Evolutionary conservation across 2,888 invertebrate species (phyloP).

Genomic region (Caenorhabditis becei): DNA sequence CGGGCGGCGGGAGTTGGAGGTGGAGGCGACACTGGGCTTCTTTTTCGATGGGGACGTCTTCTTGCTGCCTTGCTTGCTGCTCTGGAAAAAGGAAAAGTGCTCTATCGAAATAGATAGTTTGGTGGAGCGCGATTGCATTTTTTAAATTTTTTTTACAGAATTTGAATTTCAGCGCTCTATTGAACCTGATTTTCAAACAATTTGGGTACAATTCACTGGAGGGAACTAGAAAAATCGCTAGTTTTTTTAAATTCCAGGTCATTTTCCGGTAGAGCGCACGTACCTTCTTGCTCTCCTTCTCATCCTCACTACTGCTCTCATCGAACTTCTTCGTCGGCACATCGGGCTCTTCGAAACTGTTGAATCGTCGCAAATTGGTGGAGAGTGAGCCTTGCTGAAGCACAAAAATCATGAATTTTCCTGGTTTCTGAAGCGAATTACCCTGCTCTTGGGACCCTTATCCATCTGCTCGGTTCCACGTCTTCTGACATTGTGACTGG

Average conservation of each 20-base stretch:
- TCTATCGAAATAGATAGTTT: too few relatives aligned
- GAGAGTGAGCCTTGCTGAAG: constrained; percentile 56
- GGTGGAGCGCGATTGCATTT: too few relatives aligned
- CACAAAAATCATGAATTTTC: too few relatives aligned
- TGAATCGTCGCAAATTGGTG: constrained; percentile 28
- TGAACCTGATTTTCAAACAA: too few relatives aligned
- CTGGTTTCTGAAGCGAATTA: not conserved
- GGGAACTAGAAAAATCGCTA: too few relatives aligned
- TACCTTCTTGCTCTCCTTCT: constrained; percentile 51
- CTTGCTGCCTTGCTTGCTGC: constrained; percentile 54
- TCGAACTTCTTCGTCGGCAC: constrained; percentile 64
- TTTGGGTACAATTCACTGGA: too few relatives aligned
- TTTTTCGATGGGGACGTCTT: constrained; percentile 45
- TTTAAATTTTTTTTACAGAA: too few relatives aligned
- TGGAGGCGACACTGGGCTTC: constrained; percentile 3
- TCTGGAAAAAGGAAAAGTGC: too few relatives aligned
- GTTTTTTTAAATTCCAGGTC: too few relatives aligned
- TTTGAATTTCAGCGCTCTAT: too few relatives aligned
- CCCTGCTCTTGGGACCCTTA: constrained; percentile 24
- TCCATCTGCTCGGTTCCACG: constrained; percentile 44
- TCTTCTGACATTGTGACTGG: constrained; percentile 31
- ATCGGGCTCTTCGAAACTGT: constrained; percentile 59
- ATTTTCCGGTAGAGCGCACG: too few relatives aligned
- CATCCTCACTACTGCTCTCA: constrained; percentile 65
- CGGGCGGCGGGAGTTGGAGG: constrained; percentile 26